Evolutionary conservation across 1,140 invertebrate species (phyloP).

Genomic region (Amyelois transitella): DNA sequence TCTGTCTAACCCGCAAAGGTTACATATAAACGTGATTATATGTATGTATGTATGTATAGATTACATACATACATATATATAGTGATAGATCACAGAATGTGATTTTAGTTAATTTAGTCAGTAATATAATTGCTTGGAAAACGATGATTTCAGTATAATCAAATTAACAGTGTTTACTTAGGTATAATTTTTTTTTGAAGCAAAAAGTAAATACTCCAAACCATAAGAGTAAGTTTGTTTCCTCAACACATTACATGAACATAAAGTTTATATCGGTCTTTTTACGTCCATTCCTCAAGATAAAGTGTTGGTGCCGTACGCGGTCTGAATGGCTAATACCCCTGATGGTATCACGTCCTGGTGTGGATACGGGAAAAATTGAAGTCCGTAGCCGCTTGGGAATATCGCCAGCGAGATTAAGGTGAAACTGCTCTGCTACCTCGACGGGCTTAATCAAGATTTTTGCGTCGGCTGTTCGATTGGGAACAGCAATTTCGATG

Average conservation of each 20-base stretch:
- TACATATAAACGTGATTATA: too few relatives aligned
- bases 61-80: too few relatives aligned
- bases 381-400: neutral
- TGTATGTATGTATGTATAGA: too few relatives aligned
- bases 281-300: slow-evolving; percentile 6
- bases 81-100: too few relatives aligned
- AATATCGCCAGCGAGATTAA: neutral
- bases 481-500: neutral
- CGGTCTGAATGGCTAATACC: slow-evolving; percentile 1
- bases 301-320: slow-evolving; percentile 10
- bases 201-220: neutral
- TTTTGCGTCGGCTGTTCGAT: neutral
- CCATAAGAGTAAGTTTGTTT: neutral
- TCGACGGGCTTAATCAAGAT: neutral
- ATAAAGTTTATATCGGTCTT: slow-evolving; percentile 10
- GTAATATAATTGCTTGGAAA: too few relatives aligned
- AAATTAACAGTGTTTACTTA: too few relatives aligned
- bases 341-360: slow-evolving; percentile 4
- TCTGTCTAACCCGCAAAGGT: too few relatives aligned
- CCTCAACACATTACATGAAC: neutral
- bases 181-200: too few relatives aligned
- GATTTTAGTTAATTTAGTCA: too few relatives aligned
- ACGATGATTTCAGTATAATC: too few relatives aligned
- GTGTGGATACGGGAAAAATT: neutral
- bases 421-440: neutral